Percentiles rank a stretch among this genome's conserved stretches.
These are phyloP conservation scores for Abramis brama DNA, from an alignment of 2,113 vertebrate genomes.

Conservation along the genomic window DNA sequence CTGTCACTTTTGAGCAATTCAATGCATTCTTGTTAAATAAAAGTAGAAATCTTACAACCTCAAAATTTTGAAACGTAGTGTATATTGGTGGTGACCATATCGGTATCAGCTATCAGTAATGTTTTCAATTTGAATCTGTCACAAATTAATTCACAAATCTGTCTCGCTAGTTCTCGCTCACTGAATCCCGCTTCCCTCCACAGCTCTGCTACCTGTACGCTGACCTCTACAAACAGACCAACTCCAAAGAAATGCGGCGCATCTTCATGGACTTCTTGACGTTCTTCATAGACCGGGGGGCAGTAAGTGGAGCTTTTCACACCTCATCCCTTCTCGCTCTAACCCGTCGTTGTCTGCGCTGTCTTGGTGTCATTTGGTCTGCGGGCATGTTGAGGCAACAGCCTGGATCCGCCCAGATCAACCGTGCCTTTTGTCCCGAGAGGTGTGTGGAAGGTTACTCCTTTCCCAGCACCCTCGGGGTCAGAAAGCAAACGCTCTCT, in stretches of 20 bases:
- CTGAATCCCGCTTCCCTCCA: neutral
- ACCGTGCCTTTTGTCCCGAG: constrained; percentile 12
- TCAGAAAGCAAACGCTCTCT: constrained; percentile 19
- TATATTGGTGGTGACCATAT: neutral
- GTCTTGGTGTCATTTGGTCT: neutral
- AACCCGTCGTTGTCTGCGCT: neutral
- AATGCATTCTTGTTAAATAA: neutral
- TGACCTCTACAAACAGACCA: constrained; percentile 93
- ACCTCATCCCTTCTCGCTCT: neutral
- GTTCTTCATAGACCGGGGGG: constrained; percentile 89
- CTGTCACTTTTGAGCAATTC: neutral
- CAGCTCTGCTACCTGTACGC: constrained; percentile 94
- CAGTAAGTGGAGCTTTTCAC: constrained; percentile 75
- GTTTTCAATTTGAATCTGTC: neutral
- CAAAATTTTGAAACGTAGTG: neutral
- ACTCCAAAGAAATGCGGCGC: constrained; percentile 91
- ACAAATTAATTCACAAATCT: neutral
- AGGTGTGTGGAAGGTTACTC: constrained; percentile 31
- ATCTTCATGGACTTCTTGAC: constrained; percentile 91
- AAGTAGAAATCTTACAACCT: neutral
- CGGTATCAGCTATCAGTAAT: neutral
- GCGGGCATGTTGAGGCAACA: constrained; percentile 19
- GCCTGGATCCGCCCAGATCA: constrained; percentile 30
- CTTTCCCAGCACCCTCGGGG: constrained; percentile 40
- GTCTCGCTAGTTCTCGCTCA: neutral